These are phyloP conservation scores for Chironomus striatipennis DNA, from an alignment of 1,140 invertebrate species.

Conservation along the genomic window DNA sequence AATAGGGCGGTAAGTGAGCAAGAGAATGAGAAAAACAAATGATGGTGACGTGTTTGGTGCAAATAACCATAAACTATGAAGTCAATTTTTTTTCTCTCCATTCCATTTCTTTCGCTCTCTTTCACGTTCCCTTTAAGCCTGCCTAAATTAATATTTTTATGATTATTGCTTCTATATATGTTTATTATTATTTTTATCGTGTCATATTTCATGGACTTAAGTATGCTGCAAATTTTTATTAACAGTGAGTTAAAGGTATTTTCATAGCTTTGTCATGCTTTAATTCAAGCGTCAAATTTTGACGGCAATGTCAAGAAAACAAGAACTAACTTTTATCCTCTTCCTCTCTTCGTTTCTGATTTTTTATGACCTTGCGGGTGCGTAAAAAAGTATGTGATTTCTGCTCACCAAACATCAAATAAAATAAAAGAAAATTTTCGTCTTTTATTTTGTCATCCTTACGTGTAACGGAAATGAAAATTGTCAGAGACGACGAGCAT, in stretches of 20 bases:
- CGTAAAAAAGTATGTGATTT: background rate
- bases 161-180: constrained; percentile 17
- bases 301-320: background rate
- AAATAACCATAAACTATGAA: constrained; percentile 20
- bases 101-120: background rate
- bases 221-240: background rate
- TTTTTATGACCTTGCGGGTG: constrained; percentile 11
- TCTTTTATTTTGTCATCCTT: background rate
- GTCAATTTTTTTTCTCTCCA: background rate
- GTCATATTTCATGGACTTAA: constrained; percentile 22
- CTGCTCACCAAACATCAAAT: background rate
- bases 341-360: background rate
- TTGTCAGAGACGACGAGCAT: background rate
- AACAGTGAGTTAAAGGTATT: background rate
- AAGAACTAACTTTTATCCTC: background rate
- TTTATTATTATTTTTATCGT: constrained; percentile 23
- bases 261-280: too few species aligned
- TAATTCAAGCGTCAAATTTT: background rate
- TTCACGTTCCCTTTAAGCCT: background rate
- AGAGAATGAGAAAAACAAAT: background rate
- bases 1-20: background rate
- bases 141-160: constrained; percentile 23
- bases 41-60: background rate
- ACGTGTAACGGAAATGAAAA: background rate
- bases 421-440: too few species aligned